phyloP scores from a whole-genome alignment of 2,113 vertebrate species.

The Ascaphus truei region DNA sequence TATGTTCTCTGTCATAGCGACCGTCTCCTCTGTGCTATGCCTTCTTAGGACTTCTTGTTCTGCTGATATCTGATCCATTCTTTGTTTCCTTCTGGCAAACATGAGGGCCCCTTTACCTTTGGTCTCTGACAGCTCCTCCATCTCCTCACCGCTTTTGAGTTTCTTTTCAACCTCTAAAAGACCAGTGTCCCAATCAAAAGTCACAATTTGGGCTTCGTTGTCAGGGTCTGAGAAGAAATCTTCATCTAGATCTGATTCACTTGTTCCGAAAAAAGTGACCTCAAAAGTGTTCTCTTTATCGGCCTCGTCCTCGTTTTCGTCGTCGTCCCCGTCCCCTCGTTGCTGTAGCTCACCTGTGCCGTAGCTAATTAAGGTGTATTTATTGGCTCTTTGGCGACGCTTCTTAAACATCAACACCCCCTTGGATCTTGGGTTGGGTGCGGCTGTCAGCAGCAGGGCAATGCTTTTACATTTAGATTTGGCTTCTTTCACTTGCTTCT shows the following conservation, averaged over 20 bases:
- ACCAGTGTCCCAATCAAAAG: slow-evolving; percentile 81
- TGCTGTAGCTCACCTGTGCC: slow-evolving; percentile 84
- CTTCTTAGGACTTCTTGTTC: slow-evolving; percentile 82
- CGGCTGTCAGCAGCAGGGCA: slow-evolving; percentile 85
- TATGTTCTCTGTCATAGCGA: slow-evolving; percentile 39
- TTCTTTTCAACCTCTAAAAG: slow-evolving; percentile 82
- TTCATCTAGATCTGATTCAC: slow-evolving; percentile 78
- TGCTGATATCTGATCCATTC: slow-evolving; percentile 89
- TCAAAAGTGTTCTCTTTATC: slow-evolving; percentile 74
- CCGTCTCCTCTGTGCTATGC: slow-evolving; percentile 61
- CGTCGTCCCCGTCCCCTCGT: slow-evolving; percentile 69
- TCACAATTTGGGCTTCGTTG: slow-evolving; percentile 64
- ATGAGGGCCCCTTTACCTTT: slow-evolving; percentile 91
- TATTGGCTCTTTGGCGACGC: slow-evolving; percentile 86
- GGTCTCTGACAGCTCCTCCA: slow-evolving; percentile 86
- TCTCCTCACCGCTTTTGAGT: slow-evolving; percentile 63
- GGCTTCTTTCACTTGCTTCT: slow-evolving; percentile 95
- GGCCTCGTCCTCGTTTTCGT: slow-evolving; percentile 48
- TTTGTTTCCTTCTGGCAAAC: slow-evolving; percentile 86
- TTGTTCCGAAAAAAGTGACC: slow-evolving; percentile 61
- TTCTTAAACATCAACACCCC: slow-evolving; percentile 98
- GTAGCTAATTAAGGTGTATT: slow-evolving; percentile 96
- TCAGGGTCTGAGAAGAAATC: slow-evolving; percentile 71
- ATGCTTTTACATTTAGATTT: slow-evolving; percentile 98
- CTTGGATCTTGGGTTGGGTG: slow-evolving; percentile 89